phyloP scores from a whole-genome alignment of 2,797 vertebrate genomes.

The Melanotaenia trifasciata region DNA sequence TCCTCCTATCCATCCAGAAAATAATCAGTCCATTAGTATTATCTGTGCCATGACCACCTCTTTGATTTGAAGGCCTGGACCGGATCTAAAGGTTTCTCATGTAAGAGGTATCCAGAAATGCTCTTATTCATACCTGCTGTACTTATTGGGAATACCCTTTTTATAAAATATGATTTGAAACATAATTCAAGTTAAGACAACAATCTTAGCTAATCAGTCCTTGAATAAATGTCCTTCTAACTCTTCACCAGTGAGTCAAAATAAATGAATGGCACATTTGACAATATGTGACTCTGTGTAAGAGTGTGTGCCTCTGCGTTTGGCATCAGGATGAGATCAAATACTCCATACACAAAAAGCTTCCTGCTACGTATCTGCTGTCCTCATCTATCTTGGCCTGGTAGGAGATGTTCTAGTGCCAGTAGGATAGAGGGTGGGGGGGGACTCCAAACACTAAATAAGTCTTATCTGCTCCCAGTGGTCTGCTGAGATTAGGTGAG shows the following conservation, averaged over 20 bases:
- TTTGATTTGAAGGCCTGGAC: not conserved
- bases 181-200: no score
- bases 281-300: conserved; percentile 18
- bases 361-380: conserved; percentile 71
- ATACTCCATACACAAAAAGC: conserved; percentile 69
- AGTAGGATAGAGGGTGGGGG: conserved; percentile 58
- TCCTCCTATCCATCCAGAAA: not conserved
- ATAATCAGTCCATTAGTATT: not conserved
- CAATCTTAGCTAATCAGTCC: no score
- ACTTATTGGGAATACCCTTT: not conserved
- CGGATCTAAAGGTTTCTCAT: not conserved
- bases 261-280: not conserved
- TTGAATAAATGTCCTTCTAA: not conserved
- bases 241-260: not conserved
- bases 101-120: not conserved
- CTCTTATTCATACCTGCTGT: not conserved
- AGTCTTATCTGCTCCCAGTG: conserved; percentile 76
- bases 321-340: conserved; percentile 68
- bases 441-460: conserved; percentile 78
- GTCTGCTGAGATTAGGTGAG: conserved; percentile 71
- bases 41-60: not conserved
- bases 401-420: conserved; percentile 75
- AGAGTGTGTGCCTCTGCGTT: conserved; percentile 43
- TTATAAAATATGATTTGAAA: no score
- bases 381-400: conserved; percentile 78